A percentile compares a stretch with the other conserved stretches of the same genome.
Conservation (phyloP, 2,113 vertebrate species). For the Tachycineta bicolor region DNA sequence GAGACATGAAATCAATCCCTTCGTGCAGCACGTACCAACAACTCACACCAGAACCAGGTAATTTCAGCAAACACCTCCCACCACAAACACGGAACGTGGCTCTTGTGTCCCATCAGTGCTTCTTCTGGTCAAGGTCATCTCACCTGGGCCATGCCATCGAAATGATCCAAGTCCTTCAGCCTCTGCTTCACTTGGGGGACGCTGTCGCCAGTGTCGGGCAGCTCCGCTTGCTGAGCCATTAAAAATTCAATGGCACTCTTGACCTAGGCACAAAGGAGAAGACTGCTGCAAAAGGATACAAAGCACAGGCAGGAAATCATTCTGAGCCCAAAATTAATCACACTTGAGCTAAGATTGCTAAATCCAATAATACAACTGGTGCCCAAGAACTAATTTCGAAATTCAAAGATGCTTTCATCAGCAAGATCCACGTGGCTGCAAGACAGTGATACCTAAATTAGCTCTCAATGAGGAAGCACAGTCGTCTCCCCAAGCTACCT, state of each 20-base stretch:
- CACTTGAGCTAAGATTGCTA: not conserved
- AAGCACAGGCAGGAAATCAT: conserved; percentile 19
- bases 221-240: conserved; percentile 79
- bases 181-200: conserved; percentile 82
- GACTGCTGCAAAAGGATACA: conserved; percentile 7
- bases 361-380: not conserved
- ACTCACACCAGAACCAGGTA: not conserved
- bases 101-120: not conserved
- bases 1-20: not conserved
- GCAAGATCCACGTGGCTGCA: not conserved
- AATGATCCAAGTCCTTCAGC: conserved; percentile 79
- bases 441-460: not conserved
- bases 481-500: not conserved
- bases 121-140: not conserved
- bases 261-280: conserved; percentile 76
- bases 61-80: not conserved
- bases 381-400: not conserved
- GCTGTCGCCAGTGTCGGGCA: conserved; percentile 78
- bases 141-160: conserved; percentile 87
- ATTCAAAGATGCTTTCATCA: not conserved
- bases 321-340: not conserved
- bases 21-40: not conserved
- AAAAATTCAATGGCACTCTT: conserved; percentile 83
- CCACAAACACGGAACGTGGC: not conserved
- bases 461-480: not conserved